Evolutionary conservation across 2,888 invertebrate genomes (phyloP).

Genomic region (Trachelus iudaicus): DNA sequence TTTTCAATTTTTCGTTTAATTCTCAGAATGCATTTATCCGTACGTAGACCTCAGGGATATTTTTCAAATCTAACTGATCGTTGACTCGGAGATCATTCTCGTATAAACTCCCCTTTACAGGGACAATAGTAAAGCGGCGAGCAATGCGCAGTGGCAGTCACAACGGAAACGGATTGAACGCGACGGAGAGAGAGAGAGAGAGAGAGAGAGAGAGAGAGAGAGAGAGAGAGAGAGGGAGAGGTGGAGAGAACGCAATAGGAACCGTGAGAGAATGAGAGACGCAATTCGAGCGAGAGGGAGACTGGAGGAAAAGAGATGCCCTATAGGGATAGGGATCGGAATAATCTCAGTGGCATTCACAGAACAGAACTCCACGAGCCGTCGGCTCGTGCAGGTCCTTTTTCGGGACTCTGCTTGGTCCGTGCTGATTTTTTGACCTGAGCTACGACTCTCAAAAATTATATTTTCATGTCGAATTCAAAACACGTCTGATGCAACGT

Average conservation of each 20-base stretch:
- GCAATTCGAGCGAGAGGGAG: slow-evolving; percentile 35
- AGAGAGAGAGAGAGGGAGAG: slow-evolving; percentile 32
- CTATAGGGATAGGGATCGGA: slow-evolving; percentile 57
- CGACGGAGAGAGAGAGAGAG: slow-evolving; percentile 37
- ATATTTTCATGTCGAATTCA: neutral
- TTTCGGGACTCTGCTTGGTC: slow-evolving; percentile 5
- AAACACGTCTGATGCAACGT: neutral
- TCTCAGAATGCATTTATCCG: neutral
- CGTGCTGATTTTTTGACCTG: neutral
- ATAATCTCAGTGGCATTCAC: slow-evolving; percentile 58
- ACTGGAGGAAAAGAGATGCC: slow-evolving; percentile 46
- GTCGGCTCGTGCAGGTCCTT: slow-evolving; percentile 59
- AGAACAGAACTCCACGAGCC: slow-evolving; percentile 58
- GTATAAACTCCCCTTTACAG: neutral
- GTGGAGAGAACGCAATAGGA: slow-evolving; percentile 26
- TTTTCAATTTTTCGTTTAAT: neutral
- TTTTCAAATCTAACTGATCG: neutral
- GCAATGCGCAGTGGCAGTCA: slow-evolving; percentile 53
- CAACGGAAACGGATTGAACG: slow-evolving; percentile 62
- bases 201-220: slow-evolving; percentile 29
- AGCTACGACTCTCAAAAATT: neutral
- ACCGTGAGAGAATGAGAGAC: slow-evolving; percentile 26
- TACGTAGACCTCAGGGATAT: neutral
- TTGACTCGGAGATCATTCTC: neutral
- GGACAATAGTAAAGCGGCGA: slow-evolving; percentile 52